A percentile compares a stretch with the other conserved stretches of the same genome.
These are phyloP conservation scores for Contarinia nasturtii DNA, from an alignment of 1,140 invertebrate genomes.

Conservation along the genomic window DNA sequence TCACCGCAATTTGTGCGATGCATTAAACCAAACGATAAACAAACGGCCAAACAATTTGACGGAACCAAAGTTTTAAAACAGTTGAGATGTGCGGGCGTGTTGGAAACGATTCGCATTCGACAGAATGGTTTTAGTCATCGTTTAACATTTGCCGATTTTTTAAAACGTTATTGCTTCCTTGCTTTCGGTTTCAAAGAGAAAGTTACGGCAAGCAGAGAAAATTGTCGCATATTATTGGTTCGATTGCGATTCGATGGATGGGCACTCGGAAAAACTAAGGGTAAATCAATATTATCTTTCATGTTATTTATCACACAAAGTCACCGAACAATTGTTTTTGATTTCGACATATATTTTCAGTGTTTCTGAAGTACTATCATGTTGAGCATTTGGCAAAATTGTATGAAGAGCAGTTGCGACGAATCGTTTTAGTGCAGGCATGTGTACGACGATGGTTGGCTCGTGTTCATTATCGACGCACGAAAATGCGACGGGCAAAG, in stretches of 20 bases:
- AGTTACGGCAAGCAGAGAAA: constrained; percentile 46
- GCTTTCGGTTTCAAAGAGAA: constrained; percentile 54
- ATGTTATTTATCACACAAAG: no score
- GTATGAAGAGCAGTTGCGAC: constrained; percentile 52
- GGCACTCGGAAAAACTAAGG: constrained; percentile 66
- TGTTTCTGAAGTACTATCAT: constrained; percentile 76
- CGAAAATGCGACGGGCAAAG: constrained; percentile 38
- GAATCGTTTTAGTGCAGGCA: constrained; percentile 50
- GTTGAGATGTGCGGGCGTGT: constrained; percentile 57
- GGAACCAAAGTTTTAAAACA: constrained; percentile 53
- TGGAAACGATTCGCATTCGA: constrained; percentile 64
- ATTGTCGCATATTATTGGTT: constrained; percentile 47
- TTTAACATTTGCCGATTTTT: constrained; percentile 57
- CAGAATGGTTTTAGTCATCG: constrained; percentile 67
- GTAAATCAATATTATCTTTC: no score
- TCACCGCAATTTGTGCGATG: constrained; percentile 69
- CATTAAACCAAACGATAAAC: constrained; percentile 61
- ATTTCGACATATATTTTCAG: no score
- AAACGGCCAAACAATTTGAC: constrained; percentile 47
- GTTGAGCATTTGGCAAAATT: constrained; percentile 59
- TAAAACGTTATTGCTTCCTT: constrained; percentile 63
- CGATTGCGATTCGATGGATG: constrained; percentile 62
- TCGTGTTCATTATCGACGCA: constrained; percentile 30
- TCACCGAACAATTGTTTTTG: no score
- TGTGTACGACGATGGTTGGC: constrained; percentile 52